phyloP scores from a whole-genome alignment of 2,797 vertebrate species.

The Crenichthys baileyi region DNA sequence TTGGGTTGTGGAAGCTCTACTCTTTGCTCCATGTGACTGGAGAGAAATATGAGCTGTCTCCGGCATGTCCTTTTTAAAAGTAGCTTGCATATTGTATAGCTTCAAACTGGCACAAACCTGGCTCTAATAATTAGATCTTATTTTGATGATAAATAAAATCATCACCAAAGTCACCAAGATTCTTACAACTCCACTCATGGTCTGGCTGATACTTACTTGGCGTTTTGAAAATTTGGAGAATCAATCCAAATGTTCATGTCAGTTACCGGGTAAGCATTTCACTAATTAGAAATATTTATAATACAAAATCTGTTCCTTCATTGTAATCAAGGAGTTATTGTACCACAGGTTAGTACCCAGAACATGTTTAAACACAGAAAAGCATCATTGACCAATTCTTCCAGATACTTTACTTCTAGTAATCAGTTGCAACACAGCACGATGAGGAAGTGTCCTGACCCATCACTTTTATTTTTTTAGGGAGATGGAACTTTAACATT shows the following conservation, averaged over 20 bases:
- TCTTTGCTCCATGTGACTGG: neutral
- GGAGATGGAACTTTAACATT: slow-evolving; percentile 10
- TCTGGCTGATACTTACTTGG: neutral
- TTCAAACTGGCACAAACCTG: neutral
- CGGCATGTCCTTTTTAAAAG: neutral
- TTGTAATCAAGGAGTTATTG: neutral
- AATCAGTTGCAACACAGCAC: slow-evolving; percentile 36
- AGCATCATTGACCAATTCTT: slow-evolving; percentile 19
- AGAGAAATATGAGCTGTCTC: neutral
- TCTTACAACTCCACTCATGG: neutral
- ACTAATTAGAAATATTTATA: neutral
- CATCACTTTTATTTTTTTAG: slow-evolving; percentile 29
- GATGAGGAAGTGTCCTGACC: slow-evolving; percentile 52
- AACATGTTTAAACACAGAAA: slow-evolving; percentile 17
- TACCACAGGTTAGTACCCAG: neutral
- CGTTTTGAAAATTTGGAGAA: neutral
- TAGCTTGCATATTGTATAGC: neutral
- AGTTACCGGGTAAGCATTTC: neutral
- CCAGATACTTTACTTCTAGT: slow-evolving; percentile 10
- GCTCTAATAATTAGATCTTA: neutral
- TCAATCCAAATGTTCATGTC: too few relatives aligned
- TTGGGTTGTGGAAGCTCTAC: neutral
- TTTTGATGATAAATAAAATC: neutral
- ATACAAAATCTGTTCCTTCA: neutral
- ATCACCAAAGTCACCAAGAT: neutral